Evolutionary conservation across 2,888 invertebrate species (phyloP).

Genomic region (Dendrolimus houi): DNA sequence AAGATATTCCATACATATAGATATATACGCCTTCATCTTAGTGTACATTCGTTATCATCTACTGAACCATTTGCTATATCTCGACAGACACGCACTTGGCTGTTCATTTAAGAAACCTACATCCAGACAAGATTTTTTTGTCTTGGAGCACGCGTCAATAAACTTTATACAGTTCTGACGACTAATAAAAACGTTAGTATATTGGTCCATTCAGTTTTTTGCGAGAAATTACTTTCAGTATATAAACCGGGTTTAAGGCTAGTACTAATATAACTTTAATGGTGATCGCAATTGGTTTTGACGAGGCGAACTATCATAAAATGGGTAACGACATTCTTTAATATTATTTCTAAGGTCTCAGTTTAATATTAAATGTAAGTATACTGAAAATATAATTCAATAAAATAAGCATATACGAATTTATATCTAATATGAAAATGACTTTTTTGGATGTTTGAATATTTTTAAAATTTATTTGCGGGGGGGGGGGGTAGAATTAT

Average conservation of each 20-base stretch:
- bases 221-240: not conserved
- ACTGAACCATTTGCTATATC: too few relatives aligned
- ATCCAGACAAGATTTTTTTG: too few relatives aligned
- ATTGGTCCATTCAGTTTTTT: not conserved
- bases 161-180: constrained; percentile 9
- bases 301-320: not conserved
- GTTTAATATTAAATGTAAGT: too few relatives aligned
- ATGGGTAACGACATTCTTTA: not conserved
- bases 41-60: too few relatives aligned
- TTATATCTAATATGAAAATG: not conserved
- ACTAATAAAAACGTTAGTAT: not conserved
- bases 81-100: too few relatives aligned
- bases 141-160: not conserved
- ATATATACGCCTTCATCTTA: too few relatives aligned
- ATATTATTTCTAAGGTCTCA: too few relatives aligned
- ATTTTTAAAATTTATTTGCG: not conserved
- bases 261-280: not conserved
- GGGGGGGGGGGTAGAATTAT: too few relatives aligned
- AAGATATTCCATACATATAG: too few relatives aligned
- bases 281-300: not conserved
- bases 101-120: too few relatives aligned
- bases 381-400: too few relatives aligned
- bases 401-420: too few relatives aligned
- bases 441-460: not conserved
- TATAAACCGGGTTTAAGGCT: not conserved